A percentile compares a stretch with the other conserved stretches of the same genome.
phyloP scores from a whole-genome alignment of 1,140 invertebrate genomes.

The Tyrophagus putrescentiae region DNA sequence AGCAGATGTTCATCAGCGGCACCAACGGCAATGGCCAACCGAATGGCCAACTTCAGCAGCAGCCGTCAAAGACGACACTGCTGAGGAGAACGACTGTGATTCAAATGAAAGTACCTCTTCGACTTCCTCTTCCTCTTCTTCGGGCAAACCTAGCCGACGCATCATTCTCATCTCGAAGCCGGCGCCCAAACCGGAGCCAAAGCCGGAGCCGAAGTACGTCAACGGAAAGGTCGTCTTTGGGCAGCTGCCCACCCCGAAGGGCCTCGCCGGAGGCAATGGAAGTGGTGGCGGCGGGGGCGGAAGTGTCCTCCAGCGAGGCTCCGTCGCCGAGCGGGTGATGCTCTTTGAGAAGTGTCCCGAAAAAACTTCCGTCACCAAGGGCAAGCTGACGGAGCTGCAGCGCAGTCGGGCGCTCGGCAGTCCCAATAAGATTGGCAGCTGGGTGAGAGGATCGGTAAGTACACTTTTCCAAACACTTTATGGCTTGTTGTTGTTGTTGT shows the following conservation, averaged over 20 bases:
- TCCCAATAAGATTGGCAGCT: slow-evolving; percentile 13
- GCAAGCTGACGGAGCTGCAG: slow-evolving; percentile 2
- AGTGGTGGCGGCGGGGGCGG: no score
- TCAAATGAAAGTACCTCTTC: background rate
- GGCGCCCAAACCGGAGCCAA: slow-evolving; percentile 17
- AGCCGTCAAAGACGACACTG: background rate
- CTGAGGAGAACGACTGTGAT: slow-evolving; percentile 5
- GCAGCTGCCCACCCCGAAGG: slow-evolving; percentile 3
- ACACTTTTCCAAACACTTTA: background rate
- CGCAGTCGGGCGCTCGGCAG: background rate
- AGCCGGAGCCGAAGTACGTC: slow-evolving; percentile 18
- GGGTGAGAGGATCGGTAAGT: slow-evolving; percentile 12
- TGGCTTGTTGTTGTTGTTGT: background rate
- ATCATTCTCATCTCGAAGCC: slow-evolving; percentile 15
- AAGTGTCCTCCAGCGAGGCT: slow-evolving; percentile 67
- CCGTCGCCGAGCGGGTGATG: slow-evolving; percentile 73
- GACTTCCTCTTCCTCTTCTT: background rate
- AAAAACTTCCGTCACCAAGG: slow-evolving; percentile 18
- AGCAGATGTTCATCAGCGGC: background rate
- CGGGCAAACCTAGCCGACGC: background rate
- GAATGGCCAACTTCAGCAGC: background rate
- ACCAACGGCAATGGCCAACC: background rate
- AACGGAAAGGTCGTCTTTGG: slow-evolving; percentile 20
- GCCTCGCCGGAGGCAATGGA: no score
- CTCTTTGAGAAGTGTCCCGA: slow-evolving; percentile 78